phyloP scores from a whole-genome alignment of 2,113 vertebrate species.

The Triplophysa dalaica region DNA sequence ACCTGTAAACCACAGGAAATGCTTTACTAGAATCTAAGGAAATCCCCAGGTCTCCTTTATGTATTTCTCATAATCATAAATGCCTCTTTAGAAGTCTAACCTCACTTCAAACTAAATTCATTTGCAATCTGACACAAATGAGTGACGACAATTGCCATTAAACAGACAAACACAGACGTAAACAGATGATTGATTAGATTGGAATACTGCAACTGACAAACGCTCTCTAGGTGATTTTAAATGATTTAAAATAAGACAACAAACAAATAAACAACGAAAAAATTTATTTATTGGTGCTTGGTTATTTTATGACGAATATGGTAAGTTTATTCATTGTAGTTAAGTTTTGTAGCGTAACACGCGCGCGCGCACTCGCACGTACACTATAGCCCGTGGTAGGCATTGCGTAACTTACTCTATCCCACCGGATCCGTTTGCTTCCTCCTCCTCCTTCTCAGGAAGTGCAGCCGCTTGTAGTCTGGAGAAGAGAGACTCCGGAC shows the following conservation, averaged over 20 bases:
- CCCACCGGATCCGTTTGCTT: constrained; percentile 66
- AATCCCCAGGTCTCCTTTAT: constrained; percentile 40
- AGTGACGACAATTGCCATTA: background rate
- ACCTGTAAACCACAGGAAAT: constrained; percentile 50
- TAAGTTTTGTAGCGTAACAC: background rate
- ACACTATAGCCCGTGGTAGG: constrained; percentile 62
- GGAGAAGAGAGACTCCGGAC: constrained; percentile 46
- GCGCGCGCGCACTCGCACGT: background rate
- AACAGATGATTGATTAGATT: background rate
- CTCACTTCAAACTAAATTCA: background rate
- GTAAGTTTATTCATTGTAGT: too few species aligned
- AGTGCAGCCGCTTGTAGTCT: constrained; percentile 35
- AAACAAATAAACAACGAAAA: too few species aligned
- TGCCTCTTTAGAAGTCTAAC: background rate
- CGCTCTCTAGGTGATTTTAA: too few species aligned
- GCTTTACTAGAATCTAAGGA: constrained; percentile 28
- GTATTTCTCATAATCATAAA: constrained; percentile 39
- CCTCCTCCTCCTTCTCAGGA: constrained; percentile 59
- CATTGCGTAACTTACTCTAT: constrained; percentile 72
- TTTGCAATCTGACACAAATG: background rate
- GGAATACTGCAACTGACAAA: background rate
- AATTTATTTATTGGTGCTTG: too few species aligned
- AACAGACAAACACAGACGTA: background rate
- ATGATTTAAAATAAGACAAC: too few species aligned
- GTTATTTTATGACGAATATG: too few species aligned